Evolutionary conservation across 2,888 invertebrate genomes (phyloP).

Genomic region (Zeuzera pyrina): DNA sequence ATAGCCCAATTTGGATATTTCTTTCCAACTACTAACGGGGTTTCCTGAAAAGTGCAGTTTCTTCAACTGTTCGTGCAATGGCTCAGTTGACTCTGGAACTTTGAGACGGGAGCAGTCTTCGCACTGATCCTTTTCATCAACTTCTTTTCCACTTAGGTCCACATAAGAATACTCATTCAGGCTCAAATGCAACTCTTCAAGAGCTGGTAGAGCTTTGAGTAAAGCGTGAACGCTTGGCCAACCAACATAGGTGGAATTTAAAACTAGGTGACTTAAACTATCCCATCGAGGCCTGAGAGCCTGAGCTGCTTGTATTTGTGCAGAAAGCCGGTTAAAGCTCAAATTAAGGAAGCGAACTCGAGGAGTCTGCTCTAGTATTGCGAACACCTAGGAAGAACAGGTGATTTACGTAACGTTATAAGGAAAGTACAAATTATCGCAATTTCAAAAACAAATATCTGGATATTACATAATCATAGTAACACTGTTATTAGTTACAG

Average conservation of each 20-base stretch:
- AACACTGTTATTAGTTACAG: too few species aligned
- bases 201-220: conserved; percentile 81
- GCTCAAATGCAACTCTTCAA: conserved; percentile 94
- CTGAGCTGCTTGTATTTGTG: conserved; percentile 76
- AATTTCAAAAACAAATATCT: too few species aligned
- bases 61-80: conserved; percentile 78
- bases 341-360: conserved; percentile 92
- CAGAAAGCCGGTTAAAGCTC: conserved; percentile 88
- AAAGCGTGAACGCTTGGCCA: conserved; percentile 88
- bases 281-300: conserved; percentile 65
- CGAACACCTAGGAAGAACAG: conserved; percentile 78
- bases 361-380: conserved; percentile 90
- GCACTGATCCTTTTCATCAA: conserved; percentile 48
- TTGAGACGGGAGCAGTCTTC: conserved; percentile 55
- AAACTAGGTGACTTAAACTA: conserved; percentile 82
- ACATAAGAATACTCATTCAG: conserved; percentile 90
- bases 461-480: too few species aligned
- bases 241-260: conserved; percentile 90
- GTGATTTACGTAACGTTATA: too few species aligned
- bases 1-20: conserved; percentile 86
- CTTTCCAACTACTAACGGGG: conserved; percentile 86
- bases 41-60: conserved; percentile 92
- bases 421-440: too few species aligned
- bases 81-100: conserved; percentile 37
- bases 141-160: conserved; percentile 71